These are phyloP conservation scores for Trissoscelio sp. DNA, from an alignment of 2,888 invertebrate genomes.

Conservation along the genomic window DNA sequence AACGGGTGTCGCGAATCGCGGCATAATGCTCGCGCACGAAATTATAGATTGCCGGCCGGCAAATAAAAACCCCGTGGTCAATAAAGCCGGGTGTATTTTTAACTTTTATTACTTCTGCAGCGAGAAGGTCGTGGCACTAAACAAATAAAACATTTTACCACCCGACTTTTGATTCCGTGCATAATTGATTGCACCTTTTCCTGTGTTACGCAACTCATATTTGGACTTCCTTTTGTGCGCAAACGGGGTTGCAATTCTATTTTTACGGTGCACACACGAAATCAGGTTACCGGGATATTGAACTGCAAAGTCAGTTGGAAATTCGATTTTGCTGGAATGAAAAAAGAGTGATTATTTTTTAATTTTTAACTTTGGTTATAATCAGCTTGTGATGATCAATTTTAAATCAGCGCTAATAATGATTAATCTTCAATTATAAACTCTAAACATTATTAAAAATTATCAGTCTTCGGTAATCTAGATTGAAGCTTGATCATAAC, in stretches of 20 bases:
- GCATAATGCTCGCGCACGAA: constrained; percentile 13
- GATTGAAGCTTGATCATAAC: too few species aligned
- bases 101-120: not conserved
- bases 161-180: not conserved
- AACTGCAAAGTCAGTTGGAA: not conserved
- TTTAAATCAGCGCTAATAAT: too few species aligned
- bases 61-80: constrained; percentile 8
- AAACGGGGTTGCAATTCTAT: constrained; percentile 8
- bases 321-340: constrained; percentile 12
- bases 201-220: constrained; percentile 1
- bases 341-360: too few species aligned
- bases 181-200: constrained; percentile 7
- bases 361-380: too few species aligned
- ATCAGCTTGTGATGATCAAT: too few species aligned
- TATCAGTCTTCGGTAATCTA: too few species aligned
- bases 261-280: constrained; percentile 1
- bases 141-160: constrained; percentile 1
- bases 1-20: constrained; percentile 5
- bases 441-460: too few species aligned
- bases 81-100: not conserved
- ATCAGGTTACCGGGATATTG: constrained; percentile 22
- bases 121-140: not conserved
- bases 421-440: too few species aligned
- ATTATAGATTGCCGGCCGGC: constrained; percentile 10
- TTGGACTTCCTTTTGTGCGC: not conserved